These are phyloP conservation scores for Lampris incognitus DNA, from an alignment of 2,113 vertebrate species.

Conservation along the genomic window DNA sequence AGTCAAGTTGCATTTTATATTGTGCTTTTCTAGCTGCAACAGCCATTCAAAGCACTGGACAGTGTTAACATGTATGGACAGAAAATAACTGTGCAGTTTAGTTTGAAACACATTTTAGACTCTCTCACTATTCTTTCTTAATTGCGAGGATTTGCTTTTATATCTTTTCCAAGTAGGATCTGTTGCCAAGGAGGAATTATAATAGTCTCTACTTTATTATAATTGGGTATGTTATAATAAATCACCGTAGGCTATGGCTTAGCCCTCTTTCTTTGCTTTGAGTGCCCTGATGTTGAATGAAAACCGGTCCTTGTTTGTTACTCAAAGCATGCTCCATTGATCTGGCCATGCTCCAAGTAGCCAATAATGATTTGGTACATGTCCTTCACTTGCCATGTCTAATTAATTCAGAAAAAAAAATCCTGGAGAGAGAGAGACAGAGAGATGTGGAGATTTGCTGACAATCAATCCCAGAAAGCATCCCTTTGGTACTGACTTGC, in stretches of 20 bases:
- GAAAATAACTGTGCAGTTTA: too few relatives aligned
- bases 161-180: not conserved
- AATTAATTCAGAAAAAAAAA: constrained; percentile 25
- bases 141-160: too few relatives aligned
- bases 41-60: too few relatives aligned
- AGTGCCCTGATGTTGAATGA: not conserved
- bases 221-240: too few relatives aligned
- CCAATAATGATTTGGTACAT: not conserved
- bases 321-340: not conserved
- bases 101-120: not conserved
- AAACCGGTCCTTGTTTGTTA: not conserved
- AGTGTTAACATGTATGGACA: too few relatives aligned
- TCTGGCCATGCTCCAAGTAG: not conserved
- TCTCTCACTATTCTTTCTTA: too few relatives aligned
- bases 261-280: not conserved
- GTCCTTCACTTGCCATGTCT: constrained; percentile 24
- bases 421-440: not conserved
- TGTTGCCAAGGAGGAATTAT: not conserved
- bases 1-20: too few relatives aligned
- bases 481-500: not conserved
- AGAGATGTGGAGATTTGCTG: not conserved
- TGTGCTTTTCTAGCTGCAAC: too few relatives aligned
- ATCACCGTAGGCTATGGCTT: not conserved
- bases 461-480: constrained; percentile 5
- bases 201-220: too few relatives aligned